Percentiles rank a stretch among this genome's conserved stretches.
Evolutionary conservation across 2,797 vertebrate species (phyloP).

Genomic region (Delichon dasypus): DNA sequence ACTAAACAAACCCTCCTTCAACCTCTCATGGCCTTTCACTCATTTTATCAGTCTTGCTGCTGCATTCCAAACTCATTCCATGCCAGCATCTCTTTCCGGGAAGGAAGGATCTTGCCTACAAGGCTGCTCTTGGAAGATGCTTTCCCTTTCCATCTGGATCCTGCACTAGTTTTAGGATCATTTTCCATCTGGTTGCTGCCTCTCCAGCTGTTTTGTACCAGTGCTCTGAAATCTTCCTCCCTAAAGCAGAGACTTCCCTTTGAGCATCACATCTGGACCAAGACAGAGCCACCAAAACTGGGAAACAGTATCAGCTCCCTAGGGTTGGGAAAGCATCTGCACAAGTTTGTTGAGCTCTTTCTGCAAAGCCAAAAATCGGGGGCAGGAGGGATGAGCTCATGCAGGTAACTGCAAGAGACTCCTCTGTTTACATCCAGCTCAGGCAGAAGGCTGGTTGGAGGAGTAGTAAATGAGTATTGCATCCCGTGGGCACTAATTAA

Average conservation of each 20-base stretch:
- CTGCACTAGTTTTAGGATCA: neutral
- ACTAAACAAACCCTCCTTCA: constrained; percentile 33
- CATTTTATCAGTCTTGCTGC: neutral
- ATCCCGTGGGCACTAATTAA: neutral
- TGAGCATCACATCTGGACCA: neutral
- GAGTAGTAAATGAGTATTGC: neutral
- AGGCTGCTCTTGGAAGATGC: neutral
- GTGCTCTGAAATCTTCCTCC: neutral
- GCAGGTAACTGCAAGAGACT: neutral
- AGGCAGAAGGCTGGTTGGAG: neutral
- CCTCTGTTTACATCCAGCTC: neutral
- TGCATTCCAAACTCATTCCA: accelerated
- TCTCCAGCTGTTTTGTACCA: neutral
- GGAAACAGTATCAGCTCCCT: neutral
- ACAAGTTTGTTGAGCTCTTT: neutral
- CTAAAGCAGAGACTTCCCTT: neutral
- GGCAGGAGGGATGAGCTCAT: neutral
- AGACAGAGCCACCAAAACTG: neutral
- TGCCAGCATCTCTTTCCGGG: neutral
- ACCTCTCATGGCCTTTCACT: neutral
- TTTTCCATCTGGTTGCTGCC: neutral
- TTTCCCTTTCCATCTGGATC: neutral
- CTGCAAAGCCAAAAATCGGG: neutral
- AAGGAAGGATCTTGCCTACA: neutral
- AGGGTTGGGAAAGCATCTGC: neutral